Conservation (phyloP, 2,888 invertebrate species). For the Hemistola chrysoprasaria region DNA sequence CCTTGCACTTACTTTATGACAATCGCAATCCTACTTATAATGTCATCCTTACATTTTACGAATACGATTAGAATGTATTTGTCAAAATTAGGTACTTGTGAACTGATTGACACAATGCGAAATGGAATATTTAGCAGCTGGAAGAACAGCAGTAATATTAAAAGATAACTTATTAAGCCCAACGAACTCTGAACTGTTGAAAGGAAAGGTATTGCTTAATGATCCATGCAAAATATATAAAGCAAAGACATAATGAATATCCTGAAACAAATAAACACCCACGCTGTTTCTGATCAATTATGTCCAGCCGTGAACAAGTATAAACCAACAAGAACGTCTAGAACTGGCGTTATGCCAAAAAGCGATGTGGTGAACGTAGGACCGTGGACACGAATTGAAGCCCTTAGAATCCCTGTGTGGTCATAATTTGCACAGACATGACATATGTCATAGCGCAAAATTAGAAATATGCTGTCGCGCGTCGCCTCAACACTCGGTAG, state of each 20-base stretch:
- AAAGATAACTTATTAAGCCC: too few species aligned
- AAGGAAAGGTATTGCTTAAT: slow-evolving; percentile 17
- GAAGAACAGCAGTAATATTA: too few species aligned
- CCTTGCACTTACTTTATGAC: too few species aligned
- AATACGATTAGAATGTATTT: too few species aligned
- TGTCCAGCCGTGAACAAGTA: slow-evolving; percentile 36
- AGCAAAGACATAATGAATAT: slow-evolving; percentile 18
- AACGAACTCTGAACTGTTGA: too few species aligned
- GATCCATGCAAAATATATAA: slow-evolving; percentile 17
- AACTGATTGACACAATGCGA: too few species aligned
- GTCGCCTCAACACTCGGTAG: background rate
- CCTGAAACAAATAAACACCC: slow-evolving; percentile 29
- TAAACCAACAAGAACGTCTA: slow-evolving; percentile 38
- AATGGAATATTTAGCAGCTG: slow-evolving; percentile 20
- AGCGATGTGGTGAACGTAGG: slow-evolving; percentile 45
- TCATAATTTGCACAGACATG: slow-evolving; percentile 8
- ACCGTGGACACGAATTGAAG: slow-evolving; percentile 37
- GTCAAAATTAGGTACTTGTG: too few species aligned
- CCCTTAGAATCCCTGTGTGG: slow-evolving; percentile 33
- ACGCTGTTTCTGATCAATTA: slow-evolving; percentile 36
- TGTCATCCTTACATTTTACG: too few species aligned
- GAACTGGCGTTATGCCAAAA: slow-evolving; percentile 53
- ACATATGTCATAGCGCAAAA: slow-evolving; percentile 14
- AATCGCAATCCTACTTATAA: too few species aligned
- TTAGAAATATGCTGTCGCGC: slow-evolving; percentile 12